Evolutionary conservation across 2,797 vertebrate species (phyloP).

Genomic region (Xenentodon cancila): DNA sequence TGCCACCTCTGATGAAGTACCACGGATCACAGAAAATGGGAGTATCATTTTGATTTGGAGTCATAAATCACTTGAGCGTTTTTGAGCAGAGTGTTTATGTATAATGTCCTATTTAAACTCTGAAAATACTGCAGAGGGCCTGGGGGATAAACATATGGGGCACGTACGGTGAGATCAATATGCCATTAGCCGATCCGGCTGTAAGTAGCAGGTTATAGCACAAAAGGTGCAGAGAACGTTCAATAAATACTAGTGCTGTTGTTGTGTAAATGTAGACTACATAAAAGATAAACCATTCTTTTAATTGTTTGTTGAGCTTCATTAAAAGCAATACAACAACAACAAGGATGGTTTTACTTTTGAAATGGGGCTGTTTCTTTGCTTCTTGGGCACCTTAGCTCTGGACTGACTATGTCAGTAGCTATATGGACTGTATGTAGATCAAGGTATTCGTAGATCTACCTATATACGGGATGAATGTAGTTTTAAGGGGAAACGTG

Average conservation of each 20-base stretch:
- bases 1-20: conserved; percentile 54
- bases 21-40: conserved; percentile 51
- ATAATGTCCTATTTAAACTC: conserved; percentile 75
- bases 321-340: conserved; percentile 30
- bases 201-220: conserved; percentile 61
- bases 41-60: conserved; percentile 60
- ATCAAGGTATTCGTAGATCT: too few species aligned
- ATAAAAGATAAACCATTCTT: conserved; percentile 41
- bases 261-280: conserved; percentile 51
- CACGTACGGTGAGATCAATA: conserved; percentile 76
- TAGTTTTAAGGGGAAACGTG: conserved; percentile 6
- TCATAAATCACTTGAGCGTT: conserved; percentile 71
- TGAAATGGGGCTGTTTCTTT: neutral
- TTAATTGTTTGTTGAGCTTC: conserved; percentile 47
- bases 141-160: conserved; percentile 76
- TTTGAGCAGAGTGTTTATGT: conserved; percentile 73
- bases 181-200: conserved; percentile 75
- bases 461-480: too few species aligned
- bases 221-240: conserved; percentile 58
- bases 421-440: too few species aligned
- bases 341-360: neutral
- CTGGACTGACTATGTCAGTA: too few species aligned
- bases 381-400: neutral
- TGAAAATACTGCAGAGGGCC: conserved; percentile 70
- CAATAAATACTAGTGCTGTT: conserved; percentile 65